Percentiles rank a stretch among this genome's conserved stretches.
phyloP scores from a whole-genome alignment of 2,888 invertebrate genomes.

The Schrankia costaestrigalis region DNA sequence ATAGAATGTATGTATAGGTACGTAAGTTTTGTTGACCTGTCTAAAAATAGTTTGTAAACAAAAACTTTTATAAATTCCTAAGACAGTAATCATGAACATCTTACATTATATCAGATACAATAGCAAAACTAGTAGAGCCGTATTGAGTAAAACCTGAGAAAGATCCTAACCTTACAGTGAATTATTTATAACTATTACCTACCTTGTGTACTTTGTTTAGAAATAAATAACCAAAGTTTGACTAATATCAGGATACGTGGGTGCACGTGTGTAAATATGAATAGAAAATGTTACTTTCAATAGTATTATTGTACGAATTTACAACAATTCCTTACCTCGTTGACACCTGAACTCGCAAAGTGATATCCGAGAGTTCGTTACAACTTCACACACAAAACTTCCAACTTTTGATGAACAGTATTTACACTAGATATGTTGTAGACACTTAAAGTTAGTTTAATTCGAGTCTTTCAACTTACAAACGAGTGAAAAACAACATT shows the following conservation, averaged over 20 bases:
- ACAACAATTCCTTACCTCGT: slow-evolving; percentile 78
- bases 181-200: slow-evolving; percentile 73
- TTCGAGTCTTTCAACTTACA: slow-evolving; percentile 61
- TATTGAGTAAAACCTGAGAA: slow-evolving; percentile 46
- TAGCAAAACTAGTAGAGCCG: slow-evolving; percentile 29
- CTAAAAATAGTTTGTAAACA: slow-evolving; percentile 15
- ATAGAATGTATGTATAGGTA: too few species aligned
- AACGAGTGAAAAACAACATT: slow-evolving; percentile 67
- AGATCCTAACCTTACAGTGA: slow-evolving; percentile 69
- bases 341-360: slow-evolving; percentile 78
- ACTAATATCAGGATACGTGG: slow-evolving; percentile 37
- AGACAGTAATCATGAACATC: slow-evolving; percentile 15
- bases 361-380: slow-evolving; percentile 76
- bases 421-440: slow-evolving; percentile 45
- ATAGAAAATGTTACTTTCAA: slow-evolving; percentile 56
- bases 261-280: slow-evolving; percentile 35
- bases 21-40: too few species aligned
- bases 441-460: slow-evolving; percentile 58
- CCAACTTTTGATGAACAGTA: slow-evolving; percentile 57
- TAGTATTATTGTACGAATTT: slow-evolving; percentile 61
- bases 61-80: too few species aligned
- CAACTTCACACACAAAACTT: slow-evolving; percentile 73
- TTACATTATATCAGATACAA: slow-evolving; percentile 15
- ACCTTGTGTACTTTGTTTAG: slow-evolving; percentile 41
- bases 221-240: slow-evolving; percentile 23